Conservation (phyloP, 2,888 invertebrate species). For the Thymelicus lineola region DNA sequence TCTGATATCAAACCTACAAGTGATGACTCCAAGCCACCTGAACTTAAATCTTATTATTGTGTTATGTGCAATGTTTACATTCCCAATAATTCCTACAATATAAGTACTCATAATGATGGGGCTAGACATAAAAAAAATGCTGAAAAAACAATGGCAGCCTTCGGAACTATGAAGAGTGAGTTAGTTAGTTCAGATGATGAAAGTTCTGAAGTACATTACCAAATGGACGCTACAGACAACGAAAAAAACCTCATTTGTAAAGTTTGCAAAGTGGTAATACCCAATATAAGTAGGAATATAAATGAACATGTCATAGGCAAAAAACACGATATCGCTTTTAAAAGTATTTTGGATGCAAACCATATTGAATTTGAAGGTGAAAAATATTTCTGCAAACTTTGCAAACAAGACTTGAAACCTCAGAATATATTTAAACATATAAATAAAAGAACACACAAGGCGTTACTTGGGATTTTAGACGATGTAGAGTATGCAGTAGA, state of each 20-base stretch:
- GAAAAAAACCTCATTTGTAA: slow-evolving; percentile 23
- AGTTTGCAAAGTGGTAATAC: slow-evolving; percentile 33
- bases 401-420: not conserved
- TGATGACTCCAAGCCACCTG: not conserved
- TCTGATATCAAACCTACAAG: no score
- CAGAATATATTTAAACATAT: slow-evolving; percentile 9
- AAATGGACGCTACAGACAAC: slow-evolving; percentile 15
- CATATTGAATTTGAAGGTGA: slow-evolving; percentile 2
- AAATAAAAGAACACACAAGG: not conserved
- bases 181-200: not conserved
- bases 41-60: slow-evolving; percentile 16
- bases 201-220: not conserved
- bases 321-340: slow-evolving; percentile 24
- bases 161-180: not conserved
- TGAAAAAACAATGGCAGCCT: not conserved
- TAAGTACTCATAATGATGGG: slow-evolving; percentile 29
- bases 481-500: no score
- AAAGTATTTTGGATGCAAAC: slow-evolving; percentile 2
- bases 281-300: slow-evolving; percentile 26
- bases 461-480: not conserved
- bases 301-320: slow-evolving; percentile 32
- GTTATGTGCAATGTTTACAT: slow-evolving; percentile 37
- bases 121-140: slow-evolving; percentile 27
- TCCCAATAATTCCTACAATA: slow-evolving; percentile 23
- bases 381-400: slow-evolving; percentile 17